phyloP scores from a whole-genome alignment of 2,113 vertebrate species.

The Campylorhamphus procurvoides region DNA sequence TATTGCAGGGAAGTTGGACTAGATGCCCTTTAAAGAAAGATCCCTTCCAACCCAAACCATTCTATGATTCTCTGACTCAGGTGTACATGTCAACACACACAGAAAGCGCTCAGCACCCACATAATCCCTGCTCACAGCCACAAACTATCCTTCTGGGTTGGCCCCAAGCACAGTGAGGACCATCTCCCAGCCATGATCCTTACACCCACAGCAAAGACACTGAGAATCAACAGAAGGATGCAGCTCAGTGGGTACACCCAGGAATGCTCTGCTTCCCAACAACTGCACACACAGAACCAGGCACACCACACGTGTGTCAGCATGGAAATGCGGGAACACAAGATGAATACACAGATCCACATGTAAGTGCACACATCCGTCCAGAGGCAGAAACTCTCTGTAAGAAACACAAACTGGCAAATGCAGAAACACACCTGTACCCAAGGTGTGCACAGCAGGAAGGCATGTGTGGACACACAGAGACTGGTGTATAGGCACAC shows the following conservation, averaged over 20 bases:
- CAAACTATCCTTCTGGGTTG: rapidly evolving
- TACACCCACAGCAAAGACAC: rapidly evolving
- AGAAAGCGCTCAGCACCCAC: not conserved
- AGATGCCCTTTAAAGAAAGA: not conserved
- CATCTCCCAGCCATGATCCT: rapidly evolving
- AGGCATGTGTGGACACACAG: not conserved
- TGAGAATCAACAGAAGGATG: rapidly evolving
- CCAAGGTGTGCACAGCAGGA: not conserved
- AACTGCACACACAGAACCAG: rapidly evolving
- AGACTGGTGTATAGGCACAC: not conserved
- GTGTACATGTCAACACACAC: not conserved
- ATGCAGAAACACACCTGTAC: not conserved
- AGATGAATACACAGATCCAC: not conserved
- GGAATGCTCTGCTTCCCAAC: not conserved
- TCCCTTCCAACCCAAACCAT: not conserved
- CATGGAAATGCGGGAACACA: rapidly evolving
- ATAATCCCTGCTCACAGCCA: not conserved
- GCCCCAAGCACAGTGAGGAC: rapidly evolving
- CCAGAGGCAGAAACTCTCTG: not conserved
- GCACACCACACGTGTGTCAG: rapidly evolving
- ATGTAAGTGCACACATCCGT: rapidly evolving
- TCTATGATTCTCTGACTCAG: not conserved
- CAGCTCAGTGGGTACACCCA: rapidly evolving
- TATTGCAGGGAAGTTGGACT: not conserved
- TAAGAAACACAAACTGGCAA: not conserved